Conservation (phyloP, 2,113 vertebrate species). For the Rhinolophus sinicus region DNA sequence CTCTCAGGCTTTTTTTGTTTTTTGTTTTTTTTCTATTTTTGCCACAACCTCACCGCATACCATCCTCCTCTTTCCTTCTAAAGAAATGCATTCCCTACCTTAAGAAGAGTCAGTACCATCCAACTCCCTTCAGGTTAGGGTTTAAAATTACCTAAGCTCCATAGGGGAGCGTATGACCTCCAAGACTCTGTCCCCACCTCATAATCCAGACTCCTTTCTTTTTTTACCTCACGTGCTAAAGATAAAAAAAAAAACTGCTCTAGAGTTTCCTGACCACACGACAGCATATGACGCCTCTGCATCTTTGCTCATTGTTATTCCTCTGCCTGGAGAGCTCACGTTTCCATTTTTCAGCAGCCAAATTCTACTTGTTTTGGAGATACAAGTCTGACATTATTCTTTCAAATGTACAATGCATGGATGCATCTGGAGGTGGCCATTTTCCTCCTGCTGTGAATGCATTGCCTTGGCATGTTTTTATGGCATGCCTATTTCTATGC, state of each 20-base stretch:
- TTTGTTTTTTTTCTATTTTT: not conserved
- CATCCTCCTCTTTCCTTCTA: not conserved
- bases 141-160: not conserved
- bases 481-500: not conserved
- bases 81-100: not conserved
- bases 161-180: accelerated
- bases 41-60: accelerated
- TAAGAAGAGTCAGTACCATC: not conserved
- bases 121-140: not conserved
- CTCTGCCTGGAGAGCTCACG: not conserved
- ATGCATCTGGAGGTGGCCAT: not conserved
- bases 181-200: too few relatives aligned
- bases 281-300: accelerated
- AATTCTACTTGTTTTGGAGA: not conserved
- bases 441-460: not conserved
- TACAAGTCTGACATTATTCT: not conserved
- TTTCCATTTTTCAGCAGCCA: not conserved
- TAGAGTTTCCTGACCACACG: not conserved
- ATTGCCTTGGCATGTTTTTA: too few relatives aligned
- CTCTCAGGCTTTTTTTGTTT: not conserved
- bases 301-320: not conserved
- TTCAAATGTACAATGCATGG: not conserved
- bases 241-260: not conserved
- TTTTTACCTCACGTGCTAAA: not conserved
- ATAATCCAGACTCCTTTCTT: not conserved